phyloP scores from a whole-genome alignment of 1,140 invertebrate species.

The Gonioctena quinquepunctata region DNA sequence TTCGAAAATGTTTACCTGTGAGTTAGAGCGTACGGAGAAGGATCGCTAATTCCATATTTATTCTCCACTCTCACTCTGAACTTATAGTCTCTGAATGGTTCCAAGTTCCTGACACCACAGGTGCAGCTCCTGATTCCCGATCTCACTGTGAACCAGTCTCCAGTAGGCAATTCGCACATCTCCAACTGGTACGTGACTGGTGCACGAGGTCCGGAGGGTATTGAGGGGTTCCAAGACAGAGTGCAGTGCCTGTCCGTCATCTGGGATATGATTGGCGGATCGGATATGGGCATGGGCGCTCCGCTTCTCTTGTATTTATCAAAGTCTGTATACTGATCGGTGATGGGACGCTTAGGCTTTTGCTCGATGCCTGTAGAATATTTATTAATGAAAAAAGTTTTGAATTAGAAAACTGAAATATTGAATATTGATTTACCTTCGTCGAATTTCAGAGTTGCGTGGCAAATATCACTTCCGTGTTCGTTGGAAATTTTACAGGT shows the following conservation, averaged over 20 bases:
- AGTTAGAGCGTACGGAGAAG: conserved; percentile 84
- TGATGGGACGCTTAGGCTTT: conserved; percentile 69
- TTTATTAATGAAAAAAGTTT: too few species aligned
- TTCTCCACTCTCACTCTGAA: conserved; percentile 94
- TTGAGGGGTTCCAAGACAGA: conserved; percentile 89
- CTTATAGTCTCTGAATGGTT: conserved; percentile 87
- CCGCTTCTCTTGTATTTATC: conserved; percentile 82
- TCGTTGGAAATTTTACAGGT: conserved; percentile 79
- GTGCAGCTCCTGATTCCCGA: conserved; percentile 81
- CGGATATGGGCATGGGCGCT: conserved; percentile 79
- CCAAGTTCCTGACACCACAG: conserved; percentile 81
- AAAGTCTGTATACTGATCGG: conserved; percentile 82
- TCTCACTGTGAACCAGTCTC: conserved; percentile 84
- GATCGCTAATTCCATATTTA: conserved; percentile 95
- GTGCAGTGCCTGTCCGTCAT: conserved; percentile 85
- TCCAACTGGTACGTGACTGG: conserved; percentile 93
- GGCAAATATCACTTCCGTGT: conserved; percentile 81
- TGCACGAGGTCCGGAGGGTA: conserved; percentile 75
- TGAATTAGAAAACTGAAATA: too few species aligned
- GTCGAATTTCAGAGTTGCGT: conserved; percentile 80
- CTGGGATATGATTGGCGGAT: conserved; percentile 84
- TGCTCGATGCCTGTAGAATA: conserved; percentile 75
- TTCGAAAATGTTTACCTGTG: too few species aligned
- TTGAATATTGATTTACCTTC: conserved; percentile 46
- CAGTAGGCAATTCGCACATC: conserved; percentile 86